These are phyloP conservation scores for Setipinna tenuifilis DNA, from an alignment of 2,797 vertebrate species.

Conservation along the genomic window DNA sequence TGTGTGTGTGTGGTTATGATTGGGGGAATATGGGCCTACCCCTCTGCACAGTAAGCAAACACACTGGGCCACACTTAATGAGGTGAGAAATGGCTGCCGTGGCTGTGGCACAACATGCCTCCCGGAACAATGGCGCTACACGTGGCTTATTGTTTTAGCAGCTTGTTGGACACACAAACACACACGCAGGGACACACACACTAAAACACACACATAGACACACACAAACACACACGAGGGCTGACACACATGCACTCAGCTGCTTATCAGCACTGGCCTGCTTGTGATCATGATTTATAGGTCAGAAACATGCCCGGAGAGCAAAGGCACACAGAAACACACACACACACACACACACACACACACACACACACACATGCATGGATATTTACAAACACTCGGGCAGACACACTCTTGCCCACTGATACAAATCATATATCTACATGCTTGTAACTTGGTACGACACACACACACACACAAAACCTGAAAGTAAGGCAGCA, in stretches of 20 bases:
- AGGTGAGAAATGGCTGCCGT: conserved; percentile 74
- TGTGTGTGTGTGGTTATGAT: conserved; percentile 61
- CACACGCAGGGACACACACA: conserved; percentile 47
- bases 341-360: conserved; percentile 8
- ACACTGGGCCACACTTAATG: conserved; percentile 76
- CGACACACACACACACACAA: neutral
- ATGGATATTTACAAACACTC: too few relatives aligned
- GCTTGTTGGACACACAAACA: conserved; percentile 51
- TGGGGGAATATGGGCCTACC: conserved; percentile 67
- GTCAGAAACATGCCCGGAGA: neutral
- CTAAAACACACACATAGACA: conserved; percentile 22
- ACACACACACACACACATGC: neutral
- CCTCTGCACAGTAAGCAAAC: conserved; percentile 77
- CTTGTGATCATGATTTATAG: neutral
- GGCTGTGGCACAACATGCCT: conserved; percentile 64
- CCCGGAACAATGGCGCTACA: conserved; percentile 73
- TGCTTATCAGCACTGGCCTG: conserved; percentile 15
- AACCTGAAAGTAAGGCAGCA: neutral
- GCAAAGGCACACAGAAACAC: neutral
- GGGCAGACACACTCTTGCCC: neutral
- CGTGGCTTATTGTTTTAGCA: conserved; percentile 73
- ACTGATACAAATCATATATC: neutral
- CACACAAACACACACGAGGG: conserved; percentile 48
- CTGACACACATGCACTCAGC: conserved; percentile 55
- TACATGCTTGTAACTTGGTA: neutral